These are phyloP conservation scores for Diphyllodes magnificus DNA, from an alignment of 2,113 vertebrate species.

Conservation along the genomic window DNA sequence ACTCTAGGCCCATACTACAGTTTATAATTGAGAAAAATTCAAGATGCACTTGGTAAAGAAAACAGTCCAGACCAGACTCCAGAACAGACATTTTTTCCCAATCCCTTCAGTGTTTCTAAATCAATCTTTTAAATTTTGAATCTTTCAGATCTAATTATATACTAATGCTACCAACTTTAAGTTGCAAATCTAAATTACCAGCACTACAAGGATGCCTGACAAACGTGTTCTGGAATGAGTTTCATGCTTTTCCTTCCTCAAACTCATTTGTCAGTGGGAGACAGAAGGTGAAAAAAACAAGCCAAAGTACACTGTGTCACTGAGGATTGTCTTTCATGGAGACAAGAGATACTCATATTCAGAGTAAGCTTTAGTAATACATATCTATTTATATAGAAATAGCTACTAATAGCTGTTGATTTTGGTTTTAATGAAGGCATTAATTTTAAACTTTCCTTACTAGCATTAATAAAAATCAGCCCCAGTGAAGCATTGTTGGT, in stretches of 20 bases:
- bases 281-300: background rate
- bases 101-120: background rate
- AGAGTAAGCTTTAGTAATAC: background rate
- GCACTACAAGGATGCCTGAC: background rate
- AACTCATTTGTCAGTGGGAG: background rate
- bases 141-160: conserved; percentile 18
- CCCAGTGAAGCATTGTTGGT: background rate
- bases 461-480: background rate
- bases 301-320: background rate
- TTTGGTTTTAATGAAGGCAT: background rate
- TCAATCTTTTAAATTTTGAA: background rate
- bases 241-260: background rate
- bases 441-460: background rate
- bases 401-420: background rate
- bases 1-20: background rate
- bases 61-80: background rate
- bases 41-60: background rate
- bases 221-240: background rate
- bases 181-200: conserved; percentile 13
- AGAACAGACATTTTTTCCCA: background rate
- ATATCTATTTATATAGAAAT: background rate
- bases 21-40: background rate
- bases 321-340: background rate
- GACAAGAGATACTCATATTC: background rate
- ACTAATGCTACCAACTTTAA: background rate